phyloP scores from a whole-genome alignment of 2,888 invertebrate genomes.

The Scrobipalpa atriplicella region DNA sequence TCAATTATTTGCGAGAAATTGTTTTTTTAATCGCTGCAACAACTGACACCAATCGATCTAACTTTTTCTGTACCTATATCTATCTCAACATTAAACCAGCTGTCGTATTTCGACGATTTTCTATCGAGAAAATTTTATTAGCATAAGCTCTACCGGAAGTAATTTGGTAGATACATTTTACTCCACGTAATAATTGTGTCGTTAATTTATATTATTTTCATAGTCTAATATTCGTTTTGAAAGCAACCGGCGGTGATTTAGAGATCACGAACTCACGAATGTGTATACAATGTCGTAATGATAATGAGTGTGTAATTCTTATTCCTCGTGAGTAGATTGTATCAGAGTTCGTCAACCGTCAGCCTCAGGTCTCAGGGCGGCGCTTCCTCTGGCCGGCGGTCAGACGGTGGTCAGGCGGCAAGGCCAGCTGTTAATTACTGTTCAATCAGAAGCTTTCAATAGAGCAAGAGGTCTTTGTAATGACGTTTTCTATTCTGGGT shows the following conservation, averaged over 20 bases:
- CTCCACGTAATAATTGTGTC: neutral
- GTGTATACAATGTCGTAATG: slow-evolving; percentile 20
- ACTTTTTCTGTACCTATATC: neutral
- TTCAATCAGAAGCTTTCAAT: too few relatives aligned
- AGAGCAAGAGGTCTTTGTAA: too few relatives aligned
- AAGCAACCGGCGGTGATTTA: slow-evolving; percentile 20
- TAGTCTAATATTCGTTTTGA: slow-evolving; percentile 6
- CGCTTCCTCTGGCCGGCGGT: neutral
- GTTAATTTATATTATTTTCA: slow-evolving; percentile 7
- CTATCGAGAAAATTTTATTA: neutral
- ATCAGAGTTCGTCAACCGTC: slow-evolving; percentile 46
- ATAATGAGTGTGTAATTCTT: slow-evolving; percentile 25
- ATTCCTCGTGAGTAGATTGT: slow-evolving; percentile 41
- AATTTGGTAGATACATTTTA: slow-evolving; percentile 1
- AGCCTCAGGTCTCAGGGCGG: neutral
- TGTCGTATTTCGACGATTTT: neutral
- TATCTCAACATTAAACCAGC: neutral
- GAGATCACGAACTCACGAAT: slow-evolving; percentile 24
- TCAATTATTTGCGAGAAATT: slow-evolving; percentile 36
- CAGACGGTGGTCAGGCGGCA: neutral
- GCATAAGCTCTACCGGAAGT: neutral
- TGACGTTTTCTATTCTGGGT: too few relatives aligned
- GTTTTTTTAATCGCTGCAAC: slow-evolving; percentile 29
- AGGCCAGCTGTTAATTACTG: too few relatives aligned
- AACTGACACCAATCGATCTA: slow-evolving; percentile 26